A percentile compares a stretch with the other conserved stretches of the same genome.
Conservation (phyloP, 2,888 invertebrate genomes). For the Sympetrum striolatum region DNA sequence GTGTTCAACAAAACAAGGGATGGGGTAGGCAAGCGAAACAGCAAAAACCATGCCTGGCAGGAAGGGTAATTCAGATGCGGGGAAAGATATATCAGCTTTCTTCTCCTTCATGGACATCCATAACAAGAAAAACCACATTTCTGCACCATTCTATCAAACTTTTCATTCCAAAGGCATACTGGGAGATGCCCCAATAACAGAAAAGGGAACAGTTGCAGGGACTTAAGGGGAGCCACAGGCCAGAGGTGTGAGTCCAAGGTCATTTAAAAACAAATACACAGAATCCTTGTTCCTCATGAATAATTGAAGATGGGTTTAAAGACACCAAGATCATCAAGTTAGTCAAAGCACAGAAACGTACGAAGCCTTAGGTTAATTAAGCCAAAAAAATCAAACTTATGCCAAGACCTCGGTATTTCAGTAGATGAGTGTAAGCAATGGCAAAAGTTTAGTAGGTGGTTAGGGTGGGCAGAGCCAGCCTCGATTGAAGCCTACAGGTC, state of each 20-base stretch:
- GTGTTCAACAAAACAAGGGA: not conserved
- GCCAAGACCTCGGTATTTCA: slow-evolving; percentile 32
- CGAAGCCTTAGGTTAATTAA: slow-evolving; percentile 34
- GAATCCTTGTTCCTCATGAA: slow-evolving; percentile 9
- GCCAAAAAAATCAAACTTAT: slow-evolving; percentile 27
- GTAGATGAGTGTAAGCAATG: slow-evolving; percentile 34
- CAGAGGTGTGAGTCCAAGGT: not conserved
- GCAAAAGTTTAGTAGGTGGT: slow-evolving; percentile 9
- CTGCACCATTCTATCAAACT: slow-evolving; percentile 2
- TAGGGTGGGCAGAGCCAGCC: not conserved
- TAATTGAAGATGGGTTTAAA: not conserved
- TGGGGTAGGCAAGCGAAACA: slow-evolving; percentile 18
- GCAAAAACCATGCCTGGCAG: not conserved
- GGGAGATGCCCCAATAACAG: not conserved
- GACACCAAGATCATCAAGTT: slow-evolving; percentile 25
- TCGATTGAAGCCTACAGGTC: slow-evolving; percentile 36
- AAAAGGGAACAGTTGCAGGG: slow-evolving; percentile 8
- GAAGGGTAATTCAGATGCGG: not conserved
- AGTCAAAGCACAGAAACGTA: slow-evolving; percentile 37
- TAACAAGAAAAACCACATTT: not conserved
- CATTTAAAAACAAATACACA: slow-evolving; percentile 2
- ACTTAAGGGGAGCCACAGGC: slow-evolving; percentile 18
- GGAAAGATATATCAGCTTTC: not conserved
- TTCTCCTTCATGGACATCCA: slow-evolving; percentile 24
- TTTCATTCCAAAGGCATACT: slow-evolving; percentile 36